phyloP scores from a whole-genome alignment of 2,113 vertebrate genomes.

The Daubentonia madagascariensis region DNA sequence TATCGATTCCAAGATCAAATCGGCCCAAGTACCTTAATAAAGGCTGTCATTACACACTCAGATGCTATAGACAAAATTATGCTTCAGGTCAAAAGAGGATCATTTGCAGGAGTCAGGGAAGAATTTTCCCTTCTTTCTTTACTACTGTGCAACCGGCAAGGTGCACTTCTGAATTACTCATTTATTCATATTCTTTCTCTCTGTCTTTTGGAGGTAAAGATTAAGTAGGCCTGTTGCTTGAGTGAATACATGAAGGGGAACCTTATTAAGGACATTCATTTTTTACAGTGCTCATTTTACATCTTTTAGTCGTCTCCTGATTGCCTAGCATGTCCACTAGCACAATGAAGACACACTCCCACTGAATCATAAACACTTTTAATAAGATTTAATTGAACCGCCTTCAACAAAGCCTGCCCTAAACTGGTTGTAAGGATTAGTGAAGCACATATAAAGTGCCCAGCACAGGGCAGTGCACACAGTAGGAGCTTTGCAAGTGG shows the following conservation, averaged over 20 bases:
- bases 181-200: not conserved
- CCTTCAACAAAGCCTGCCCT: not conserved
- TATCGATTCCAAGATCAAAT: conserved; percentile 51
- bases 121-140: not conserved
- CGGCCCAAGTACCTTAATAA: conserved; percentile 37
- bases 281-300: not conserved
- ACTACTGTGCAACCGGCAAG: not conserved
- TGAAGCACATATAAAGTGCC: not conserved
- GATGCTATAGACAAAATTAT: not conserved
- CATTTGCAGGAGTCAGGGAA: not conserved
- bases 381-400: not conserved
- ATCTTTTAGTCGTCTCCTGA: not conserved
- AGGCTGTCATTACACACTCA: conserved; percentile 51
- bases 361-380: fast-evolving
- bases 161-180: not conserved
- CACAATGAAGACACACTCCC: not conserved
- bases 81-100: conserved; percentile 29
- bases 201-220: not conserved
- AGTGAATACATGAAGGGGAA: not conserved
- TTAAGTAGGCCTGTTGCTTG: not conserved
- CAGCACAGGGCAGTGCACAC: not conserved
- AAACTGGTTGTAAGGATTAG: fast-evolving
- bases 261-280: not conserved
- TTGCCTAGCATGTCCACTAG: not conserved
- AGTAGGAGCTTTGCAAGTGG: not conserved